phyloP scores from a whole-genome alignment of 2,888 invertebrate genomes.

The Spatulosminthurus flaviceps region DNA sequence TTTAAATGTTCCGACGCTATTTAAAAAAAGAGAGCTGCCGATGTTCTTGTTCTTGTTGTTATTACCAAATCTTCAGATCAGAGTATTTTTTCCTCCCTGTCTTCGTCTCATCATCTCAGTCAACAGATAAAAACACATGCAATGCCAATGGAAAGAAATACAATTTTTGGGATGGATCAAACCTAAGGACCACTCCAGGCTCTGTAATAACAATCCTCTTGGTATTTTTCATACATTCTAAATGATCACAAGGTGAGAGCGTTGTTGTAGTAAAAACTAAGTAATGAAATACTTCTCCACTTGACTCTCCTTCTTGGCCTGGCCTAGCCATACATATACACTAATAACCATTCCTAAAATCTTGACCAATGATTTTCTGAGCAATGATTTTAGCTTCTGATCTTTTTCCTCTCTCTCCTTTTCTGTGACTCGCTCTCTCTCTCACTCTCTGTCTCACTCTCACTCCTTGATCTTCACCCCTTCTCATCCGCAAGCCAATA shows the following conservation, averaged over 20 bases:
- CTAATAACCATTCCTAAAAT: not conserved
- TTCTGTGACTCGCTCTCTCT: not conserved
- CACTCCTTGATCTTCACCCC: not conserved
- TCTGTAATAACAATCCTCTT: constrained; percentile 35
- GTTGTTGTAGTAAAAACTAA: not conserved
- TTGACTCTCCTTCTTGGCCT: not conserved
- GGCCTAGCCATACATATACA: not conserved
- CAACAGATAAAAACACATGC: constrained; percentile 10
- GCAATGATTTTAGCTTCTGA: not conserved
- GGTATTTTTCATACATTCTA: constrained; percentile 46
- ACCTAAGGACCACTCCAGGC: constrained; percentile 32
- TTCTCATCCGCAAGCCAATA: too few relatives aligned
- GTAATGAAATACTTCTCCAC: not conserved
- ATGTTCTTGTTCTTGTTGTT: too few relatives aligned
- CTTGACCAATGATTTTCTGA: too few relatives aligned
- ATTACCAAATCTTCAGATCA: too few relatives aligned
- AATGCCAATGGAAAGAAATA: constrained; percentile 43
- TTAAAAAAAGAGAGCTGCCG: too few relatives aligned
- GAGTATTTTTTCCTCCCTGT: too few relatives aligned
- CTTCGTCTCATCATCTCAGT: too few relatives aligned
- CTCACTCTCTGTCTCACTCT: not conserved
- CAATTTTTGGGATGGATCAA: constrained; percentile 38
- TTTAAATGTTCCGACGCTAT: too few relatives aligned
- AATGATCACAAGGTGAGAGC: constrained; percentile 25
- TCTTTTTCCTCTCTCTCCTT: constrained; percentile 6